Evolutionary conservation across 2,888 invertebrate species (phyloP).

Genomic region (Drosophila kanekoi): DNA sequence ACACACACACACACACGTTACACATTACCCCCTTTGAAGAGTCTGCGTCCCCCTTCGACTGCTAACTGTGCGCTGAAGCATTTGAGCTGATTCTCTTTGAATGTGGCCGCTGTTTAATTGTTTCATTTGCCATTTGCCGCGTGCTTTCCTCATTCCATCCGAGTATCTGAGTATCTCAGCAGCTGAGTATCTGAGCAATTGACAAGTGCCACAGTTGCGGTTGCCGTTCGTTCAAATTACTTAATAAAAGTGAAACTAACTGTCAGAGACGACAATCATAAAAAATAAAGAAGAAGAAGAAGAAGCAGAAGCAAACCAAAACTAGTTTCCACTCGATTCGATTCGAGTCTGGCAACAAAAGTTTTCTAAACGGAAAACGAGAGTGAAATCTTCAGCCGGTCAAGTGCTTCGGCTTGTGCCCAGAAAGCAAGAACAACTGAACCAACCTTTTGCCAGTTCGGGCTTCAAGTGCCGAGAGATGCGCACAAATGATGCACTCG

Average conservation of each 20-base stretch:
- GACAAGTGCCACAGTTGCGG: conserved; percentile 69
- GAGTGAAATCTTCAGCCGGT: conserved; percentile 32
- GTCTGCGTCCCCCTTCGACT: not conserved
- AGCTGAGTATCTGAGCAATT: conserved; percentile 37
- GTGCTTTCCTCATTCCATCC: conserved; percentile 50
- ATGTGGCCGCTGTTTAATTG: conserved; percentile 59
- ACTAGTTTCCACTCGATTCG: conserved; percentile 42
- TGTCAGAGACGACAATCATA: conserved; percentile 18
- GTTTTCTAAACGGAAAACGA: conserved; percentile 40
- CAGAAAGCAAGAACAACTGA: conserved; percentile 3
- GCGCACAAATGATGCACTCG: not conserved
- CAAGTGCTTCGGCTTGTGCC: conserved; percentile 7
- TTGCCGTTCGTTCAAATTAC: conserved; percentile 63
- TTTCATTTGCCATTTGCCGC: conserved; percentile 55
- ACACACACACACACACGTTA: not conserved
- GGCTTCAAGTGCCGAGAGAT: not conserved
- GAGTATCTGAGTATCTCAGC: conserved; percentile 9
- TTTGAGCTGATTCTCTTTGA: conserved; percentile 34
- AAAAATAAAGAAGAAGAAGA: too few relatives aligned
- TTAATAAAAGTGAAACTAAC: conserved; percentile 78
- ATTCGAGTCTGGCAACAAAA: conserved; percentile 51
- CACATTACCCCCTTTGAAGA: not conserved
- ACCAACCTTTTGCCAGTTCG: not conserved
- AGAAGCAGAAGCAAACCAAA: conserved; percentile 15
- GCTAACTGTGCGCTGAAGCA: too few relatives aligned